Conservation (phyloP, 1,140 invertebrate genomes). For the Bicyclus anynana region DNA sequence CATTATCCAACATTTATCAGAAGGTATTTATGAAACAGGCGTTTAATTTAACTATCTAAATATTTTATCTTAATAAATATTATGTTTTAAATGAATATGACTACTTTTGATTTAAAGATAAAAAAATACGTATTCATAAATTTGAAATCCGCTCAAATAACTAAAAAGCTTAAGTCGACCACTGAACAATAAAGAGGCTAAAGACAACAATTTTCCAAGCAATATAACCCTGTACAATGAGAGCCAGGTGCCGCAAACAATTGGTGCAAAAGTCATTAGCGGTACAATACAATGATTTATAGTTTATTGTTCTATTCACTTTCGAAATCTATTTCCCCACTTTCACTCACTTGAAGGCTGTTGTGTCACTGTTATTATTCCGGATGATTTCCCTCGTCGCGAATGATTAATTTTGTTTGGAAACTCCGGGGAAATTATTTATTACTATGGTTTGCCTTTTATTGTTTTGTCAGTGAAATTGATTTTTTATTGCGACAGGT, state of each 20-base stretch:
- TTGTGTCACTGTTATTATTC: slow-evolving; percentile 15
- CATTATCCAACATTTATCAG: too few relatives aligned
- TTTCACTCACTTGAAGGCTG: slow-evolving; percentile 1
- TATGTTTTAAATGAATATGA: too few relatives aligned
- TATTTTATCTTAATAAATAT: too few relatives aligned
- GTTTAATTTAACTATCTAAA: too few relatives aligned
- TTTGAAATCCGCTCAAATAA: background rate
- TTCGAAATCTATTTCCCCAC: slow-evolving; percentile 1
- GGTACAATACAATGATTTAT: slow-evolving; percentile 2
- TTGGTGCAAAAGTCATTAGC: slow-evolving; percentile 2
- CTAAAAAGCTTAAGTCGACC: too few relatives aligned
- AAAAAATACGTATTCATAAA: too few relatives aligned
- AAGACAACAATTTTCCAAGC: background rate
- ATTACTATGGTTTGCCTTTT: slow-evolving; percentile 13
- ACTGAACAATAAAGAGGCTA: background rate
- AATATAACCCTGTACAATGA: background rate
- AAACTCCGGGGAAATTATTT: slow-evolving; percentile 26
- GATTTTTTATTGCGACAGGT: slow-evolving; percentile 25
- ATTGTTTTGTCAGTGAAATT: slow-evolving; percentile 19
- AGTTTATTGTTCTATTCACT: background rate
- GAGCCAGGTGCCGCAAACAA: background rate
- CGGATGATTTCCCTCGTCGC: slow-evolving; percentile 21
- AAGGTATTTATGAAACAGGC: too few relatives aligned
- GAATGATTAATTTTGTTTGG: slow-evolving; percentile 26
- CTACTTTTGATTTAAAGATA: too few relatives aligned